These are phyloP conservation scores for Corythornis madagascariensis DNA, from an alignment of 2,113 vertebrate species.

Conservation along the genomic window DNA sequence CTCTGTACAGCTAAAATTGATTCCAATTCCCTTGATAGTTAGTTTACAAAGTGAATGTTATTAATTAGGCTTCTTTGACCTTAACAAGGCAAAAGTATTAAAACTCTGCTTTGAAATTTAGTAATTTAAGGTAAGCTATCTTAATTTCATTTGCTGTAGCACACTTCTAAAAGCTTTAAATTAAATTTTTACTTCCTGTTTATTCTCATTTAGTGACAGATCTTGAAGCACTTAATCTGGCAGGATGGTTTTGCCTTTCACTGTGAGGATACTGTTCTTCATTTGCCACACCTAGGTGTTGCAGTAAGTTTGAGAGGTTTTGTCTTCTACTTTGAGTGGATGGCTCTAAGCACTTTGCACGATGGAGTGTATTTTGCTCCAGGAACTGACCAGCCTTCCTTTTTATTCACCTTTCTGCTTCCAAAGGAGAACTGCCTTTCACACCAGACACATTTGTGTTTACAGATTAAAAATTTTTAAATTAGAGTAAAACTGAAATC, in stretches of 20 bases:
- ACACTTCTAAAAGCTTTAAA: background rate
- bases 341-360: background rate
- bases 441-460: background rate
- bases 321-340: background rate
- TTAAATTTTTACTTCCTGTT: background rate
- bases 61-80: background rate
- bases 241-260: background rate
- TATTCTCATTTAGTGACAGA: background rate
- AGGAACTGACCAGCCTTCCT: background rate
- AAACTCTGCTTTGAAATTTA: background rate
- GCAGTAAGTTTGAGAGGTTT: background rate
- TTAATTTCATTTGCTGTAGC: background rate
- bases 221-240: background rate
- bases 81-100: background rate
- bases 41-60: background rate
- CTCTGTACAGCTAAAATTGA: background rate
- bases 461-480: slow-evolving; percentile 1
- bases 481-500: slow-evolving; percentile 38
- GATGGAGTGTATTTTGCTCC: background rate
- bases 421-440: background rate
- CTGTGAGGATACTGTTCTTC: background rate
- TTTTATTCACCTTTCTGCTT: background rate
- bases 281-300: background rate
- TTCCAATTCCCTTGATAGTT: background rate
- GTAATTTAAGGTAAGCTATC: background rate